Evolutionary conservation across 2,797 vertebrate species (phyloP).

Genomic region (Hapalemur alaotrensis): DNA sequence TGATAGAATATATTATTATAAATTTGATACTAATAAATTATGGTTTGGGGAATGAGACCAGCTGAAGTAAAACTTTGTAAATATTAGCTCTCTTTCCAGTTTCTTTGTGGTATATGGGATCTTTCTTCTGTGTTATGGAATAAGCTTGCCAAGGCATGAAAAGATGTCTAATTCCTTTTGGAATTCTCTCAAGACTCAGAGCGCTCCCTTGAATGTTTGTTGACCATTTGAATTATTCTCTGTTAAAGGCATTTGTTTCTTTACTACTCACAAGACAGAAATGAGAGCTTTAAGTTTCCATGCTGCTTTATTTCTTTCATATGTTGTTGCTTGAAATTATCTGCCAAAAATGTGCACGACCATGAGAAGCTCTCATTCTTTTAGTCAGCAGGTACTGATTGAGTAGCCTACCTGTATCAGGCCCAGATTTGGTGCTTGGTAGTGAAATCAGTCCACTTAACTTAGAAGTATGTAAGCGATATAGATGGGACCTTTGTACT

Average conservation of each 20-base stretch:
- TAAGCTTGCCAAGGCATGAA: background rate
- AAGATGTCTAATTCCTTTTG: background rate
- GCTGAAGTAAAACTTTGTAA: background rate
- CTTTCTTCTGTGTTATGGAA: background rate
- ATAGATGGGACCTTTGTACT: background rate
- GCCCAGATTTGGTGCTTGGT: background rate
- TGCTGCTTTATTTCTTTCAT: background rate
- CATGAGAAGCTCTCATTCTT: background rate
- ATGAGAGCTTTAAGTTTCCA: background rate
- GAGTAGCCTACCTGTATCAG: background rate
- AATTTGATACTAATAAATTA: constrained; percentile 10
- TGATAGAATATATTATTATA: background rate
- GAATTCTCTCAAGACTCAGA: background rate
- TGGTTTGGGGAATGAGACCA: background rate
- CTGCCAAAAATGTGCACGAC: background rate
- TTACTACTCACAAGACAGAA: background rate
- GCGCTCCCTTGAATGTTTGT: background rate
- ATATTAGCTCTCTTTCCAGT: background rate
- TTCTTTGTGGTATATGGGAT: background rate
- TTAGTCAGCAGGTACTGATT: background rate
- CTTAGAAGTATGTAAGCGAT: background rate
- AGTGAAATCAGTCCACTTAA: background rate
- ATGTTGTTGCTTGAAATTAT: background rate
- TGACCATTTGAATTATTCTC: background rate
- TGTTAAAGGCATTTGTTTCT: background rate